Percentiles rank a stretch among this genome's conserved stretches.
These are phyloP conservation scores for Acleris emargana DNA, from an alignment of 2,888 invertebrate genomes.

Conservation along the genomic window DNA sequence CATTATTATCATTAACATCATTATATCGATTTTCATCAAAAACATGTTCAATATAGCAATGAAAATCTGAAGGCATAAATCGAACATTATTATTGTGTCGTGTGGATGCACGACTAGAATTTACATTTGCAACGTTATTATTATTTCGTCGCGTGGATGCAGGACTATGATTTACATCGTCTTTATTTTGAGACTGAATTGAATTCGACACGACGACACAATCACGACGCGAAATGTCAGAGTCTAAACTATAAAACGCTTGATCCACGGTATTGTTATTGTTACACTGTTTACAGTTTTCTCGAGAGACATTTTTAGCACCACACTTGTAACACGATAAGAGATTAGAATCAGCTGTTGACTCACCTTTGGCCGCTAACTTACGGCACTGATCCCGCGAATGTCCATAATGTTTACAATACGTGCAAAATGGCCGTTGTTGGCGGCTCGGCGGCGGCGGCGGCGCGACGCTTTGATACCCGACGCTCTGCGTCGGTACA, in stretches of 20 bases:
- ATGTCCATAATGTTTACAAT: slow-evolving; percentile 1
- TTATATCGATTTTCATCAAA: no score
- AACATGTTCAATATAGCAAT: no score
- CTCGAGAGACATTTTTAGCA: neutral
- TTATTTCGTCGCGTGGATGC: no score
- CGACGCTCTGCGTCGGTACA: neutral
- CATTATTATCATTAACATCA: no score
- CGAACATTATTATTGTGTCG: no score
- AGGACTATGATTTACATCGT: no score
- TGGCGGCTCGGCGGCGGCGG: neutral
- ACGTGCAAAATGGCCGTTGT: neutral
- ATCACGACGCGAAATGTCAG: neutral
- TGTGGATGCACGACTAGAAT: no score
- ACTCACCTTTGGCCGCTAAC: neutral
- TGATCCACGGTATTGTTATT: neutral
- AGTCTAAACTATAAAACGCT: neutral
- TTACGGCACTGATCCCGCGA: neutral
- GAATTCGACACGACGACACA: no score
- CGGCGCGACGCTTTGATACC: neutral
- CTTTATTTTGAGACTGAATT: no score
- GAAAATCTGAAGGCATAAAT: no score
- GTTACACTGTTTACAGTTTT: neutral
- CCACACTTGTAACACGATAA: neutral
- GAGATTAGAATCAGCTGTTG: neutral
- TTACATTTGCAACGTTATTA: no score